Evolutionary conservation across 2,797 vertebrate species (phyloP).

Genomic region (Typhlichthys eigenmanni): DNA sequence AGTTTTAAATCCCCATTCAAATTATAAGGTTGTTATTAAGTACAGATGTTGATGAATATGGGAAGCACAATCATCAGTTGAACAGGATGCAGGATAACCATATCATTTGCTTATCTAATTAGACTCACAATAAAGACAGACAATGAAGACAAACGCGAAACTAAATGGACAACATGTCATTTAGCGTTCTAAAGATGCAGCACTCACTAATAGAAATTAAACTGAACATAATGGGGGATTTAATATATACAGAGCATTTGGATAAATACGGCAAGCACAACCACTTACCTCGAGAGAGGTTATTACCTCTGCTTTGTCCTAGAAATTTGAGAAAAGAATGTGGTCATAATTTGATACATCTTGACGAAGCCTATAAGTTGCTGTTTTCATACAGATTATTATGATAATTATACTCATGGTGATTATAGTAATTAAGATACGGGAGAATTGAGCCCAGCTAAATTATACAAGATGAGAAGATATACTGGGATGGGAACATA

Average conservation of each 20-base stretch:
- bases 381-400: constrained; percentile 33
- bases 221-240: not conserved
- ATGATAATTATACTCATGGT: constrained; percentile 40
- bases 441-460: constrained; percentile 12
- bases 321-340: not conserved
- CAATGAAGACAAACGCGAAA: not conserved
- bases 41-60: not conserved
- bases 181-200: not conserved
- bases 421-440: constrained; percentile 43
- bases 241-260: not conserved
- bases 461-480: constrained; percentile 20
- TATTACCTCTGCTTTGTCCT: too few species aligned
- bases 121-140: constrained; percentile 7
- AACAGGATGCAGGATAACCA: not conserved
- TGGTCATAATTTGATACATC: constrained; percentile 8
- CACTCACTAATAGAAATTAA: not conserved
- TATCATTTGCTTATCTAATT: not conserved
- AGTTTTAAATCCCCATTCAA: not conserved
- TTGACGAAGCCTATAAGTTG: constrained; percentile 20
- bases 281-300: too few species aligned
- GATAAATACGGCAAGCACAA: too few species aligned
- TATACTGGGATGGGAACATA: not conserved
- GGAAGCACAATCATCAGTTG: not conserved
- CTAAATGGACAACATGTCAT: not conserved
- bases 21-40: constrained; percentile 3